Conservation (phyloP, 2,888 invertebrate genomes). For the Arrhopalites spinosus region DNA sequence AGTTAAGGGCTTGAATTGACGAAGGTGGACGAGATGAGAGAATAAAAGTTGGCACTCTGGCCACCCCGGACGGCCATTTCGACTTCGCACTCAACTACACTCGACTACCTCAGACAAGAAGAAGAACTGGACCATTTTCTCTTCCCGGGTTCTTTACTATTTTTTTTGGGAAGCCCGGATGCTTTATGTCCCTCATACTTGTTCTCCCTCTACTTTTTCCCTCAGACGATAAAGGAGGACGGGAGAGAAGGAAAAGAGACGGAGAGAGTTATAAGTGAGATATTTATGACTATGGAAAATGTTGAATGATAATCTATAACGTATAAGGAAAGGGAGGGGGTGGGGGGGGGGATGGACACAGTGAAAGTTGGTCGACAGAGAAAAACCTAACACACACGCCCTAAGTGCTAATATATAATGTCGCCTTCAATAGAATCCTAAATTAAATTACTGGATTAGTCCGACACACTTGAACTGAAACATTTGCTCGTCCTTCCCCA, state of each 20-base stretch:
- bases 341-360: neutral
- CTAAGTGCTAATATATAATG: constrained; percentile 39
- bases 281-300: constrained; percentile 3
- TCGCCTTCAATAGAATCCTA: constrained; percentile 34
- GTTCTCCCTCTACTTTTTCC: neutral
- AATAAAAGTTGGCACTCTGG: constrained; percentile 29
- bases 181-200: constrained; percentile 31
- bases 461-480: constrained; percentile 22
- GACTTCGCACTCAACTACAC: neutral
- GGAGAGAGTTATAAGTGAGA: neutral
- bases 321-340: neutral
- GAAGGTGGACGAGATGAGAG: constrained; percentile 28
- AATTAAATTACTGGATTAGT: constrained; percentile 38
- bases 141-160: neutral
- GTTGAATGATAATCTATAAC: neutral
- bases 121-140: too few relatives aligned
- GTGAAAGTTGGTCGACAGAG: neutral
- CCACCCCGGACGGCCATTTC: constrained; percentile 19
- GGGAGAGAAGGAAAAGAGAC: neutral
- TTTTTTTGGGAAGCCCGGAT: constrained; percentile 9
- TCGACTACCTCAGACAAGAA: neutral
- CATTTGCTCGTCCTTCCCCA: constrained; percentile 21
- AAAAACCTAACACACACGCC: constrained; percentile 14
- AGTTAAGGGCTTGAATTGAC: constrained; percentile 37
- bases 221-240: neutral